Evolutionary conservation across 2,113 vertebrate genomes (phyloP), one percentile per base, ranked within the genome.

Genomic region (Hystrix brachyura): DNA sequence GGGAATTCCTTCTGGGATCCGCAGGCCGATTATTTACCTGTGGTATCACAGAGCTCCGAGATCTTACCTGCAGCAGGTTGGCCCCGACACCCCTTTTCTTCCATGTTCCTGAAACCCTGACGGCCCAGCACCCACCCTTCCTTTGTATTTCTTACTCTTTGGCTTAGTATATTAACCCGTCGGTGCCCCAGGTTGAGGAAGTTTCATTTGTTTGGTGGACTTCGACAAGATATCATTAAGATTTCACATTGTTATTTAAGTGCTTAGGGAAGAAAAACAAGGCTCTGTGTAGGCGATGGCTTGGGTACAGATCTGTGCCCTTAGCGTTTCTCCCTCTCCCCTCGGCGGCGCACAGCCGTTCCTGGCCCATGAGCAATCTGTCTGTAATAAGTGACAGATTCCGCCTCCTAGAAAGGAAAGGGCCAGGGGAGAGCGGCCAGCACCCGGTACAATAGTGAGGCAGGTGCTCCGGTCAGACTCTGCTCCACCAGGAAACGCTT

Each of bases 391-490:
- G 98, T 93, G 98, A 98, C 98, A 99, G 98, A 98, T 97, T 97
- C 97, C 3, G 76, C 15, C 5, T 90, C 59, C 23, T 4, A 38
- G 12, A 86, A 94, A 97, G 96, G 98, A 96, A 76, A 93, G 0
- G 90, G 55, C 97, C 94, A 59, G 97, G 90, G 43, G 7, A 98
- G 96, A 86, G 11, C 53, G 87, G 96, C 76, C 71, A 91, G 0
- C 64, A 55, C 84, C 43, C 64, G 84, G 94, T 38, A 96, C 97
- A 97, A 98, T 97, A 97, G 97, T 27, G 43, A 95, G 98, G 98
- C 98, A 99, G 98, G 99, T 99, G 99, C 98, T 98, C 98, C 86
- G 96, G 96, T 98, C 98, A 95, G 97, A 96, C 97, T 97, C 81
- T 64, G 23, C 98, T 96, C 97, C 97, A 98, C 98, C 98, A 99